Base-by-base conservation (phyloP, 2,888 invertebrate species). In the Callimorpha dominula region DNA sequence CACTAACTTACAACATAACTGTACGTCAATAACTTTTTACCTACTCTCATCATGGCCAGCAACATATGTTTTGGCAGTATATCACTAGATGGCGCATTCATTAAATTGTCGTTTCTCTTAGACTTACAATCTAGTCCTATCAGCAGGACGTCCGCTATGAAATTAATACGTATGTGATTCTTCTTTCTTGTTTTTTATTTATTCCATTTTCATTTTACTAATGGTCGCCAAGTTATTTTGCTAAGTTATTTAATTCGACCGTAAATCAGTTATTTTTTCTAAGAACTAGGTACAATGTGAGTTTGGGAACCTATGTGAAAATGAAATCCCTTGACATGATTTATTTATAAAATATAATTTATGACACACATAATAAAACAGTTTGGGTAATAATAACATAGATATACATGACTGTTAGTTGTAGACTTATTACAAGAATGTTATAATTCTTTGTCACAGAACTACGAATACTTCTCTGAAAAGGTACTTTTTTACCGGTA, bases 401-500 rank as follows among this genome's bases (percentile, higher is more conserved):
- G 14, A 57, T 1, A 68, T 43, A 68, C n/a, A n/a, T 6, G 14
- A 57, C 43, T 20, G 57, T 12, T 57, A 43, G 3, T 8, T 12
- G n/a, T 20, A 57, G 14, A 1, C n/a, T 54, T 12, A 43, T n/a
- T 43, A 43, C 20, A 54, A 43, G 15, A 20, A 54, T 14, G 6
- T 7, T 43, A 20, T 12, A 14, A 57, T 68, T 57, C n/a, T 43
- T 4, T 20, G 14, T 42, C 14, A 57, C 54, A 54, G 43, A 68
- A 17, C 31, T 54, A 14, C 14, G 12, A 31, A 60, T 31, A 40
- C 70, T 57, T 31, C 15, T 54, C 8, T n/a, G 7, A 43, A 70
- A 67, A 14, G 73, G 72, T 66, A 77, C 46, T 1, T 20, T 2
- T 12, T 20, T 46, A 4, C 75, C 78, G 9, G 42, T 65, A 0